Evolutionary conservation across 2,888 invertebrate genomes (phyloP).

Genomic region (Keiferia lycopersicella): DNA sequence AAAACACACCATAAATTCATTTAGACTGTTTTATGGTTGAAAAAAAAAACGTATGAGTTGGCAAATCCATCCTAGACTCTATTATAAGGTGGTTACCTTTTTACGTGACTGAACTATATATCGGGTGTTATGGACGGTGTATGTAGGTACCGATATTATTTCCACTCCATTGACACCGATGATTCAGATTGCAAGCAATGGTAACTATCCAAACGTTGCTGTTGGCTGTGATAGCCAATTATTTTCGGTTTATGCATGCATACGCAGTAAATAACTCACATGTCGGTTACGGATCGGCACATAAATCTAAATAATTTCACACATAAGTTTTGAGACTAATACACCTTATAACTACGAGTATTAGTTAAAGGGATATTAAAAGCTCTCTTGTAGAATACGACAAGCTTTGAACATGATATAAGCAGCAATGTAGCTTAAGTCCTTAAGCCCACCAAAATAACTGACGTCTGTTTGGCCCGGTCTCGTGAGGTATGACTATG

Average conservation of each 20-base stretch:
- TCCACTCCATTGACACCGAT: slow-evolving; percentile 65
- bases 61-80: too few relatives aligned
- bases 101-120: too few relatives aligned
- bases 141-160: slow-evolving; percentile 43
- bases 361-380: slow-evolving; percentile 18
- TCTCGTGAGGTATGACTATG: slow-evolving; percentile 1
- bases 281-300: slow-evolving; percentile 60
- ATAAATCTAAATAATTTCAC: slow-evolving; percentile 57
- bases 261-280: slow-evolving; percentile 53
- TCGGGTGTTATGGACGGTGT: too few relatives aligned
- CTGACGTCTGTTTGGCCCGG: neutral
- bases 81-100: too few relatives aligned
- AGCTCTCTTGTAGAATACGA: neutral
- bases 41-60: too few relatives aligned
- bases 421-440: neutral
- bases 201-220: slow-evolving; percentile 47
- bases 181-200: slow-evolving; percentile 55
- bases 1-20: too few relatives aligned
- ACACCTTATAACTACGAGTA: slow-evolving; percentile 34
- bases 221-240: slow-evolving; percentile 66
- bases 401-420: neutral
- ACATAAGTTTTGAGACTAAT: slow-evolving; percentile 30
- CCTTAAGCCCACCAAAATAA: neutral
- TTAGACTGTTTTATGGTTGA: too few relatives aligned
- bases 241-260: slow-evolving; percentile 62